Evolutionary conservation across 2,888 invertebrate genomes (phyloP).

Genomic region (Blastobasis adustella): DNA sequence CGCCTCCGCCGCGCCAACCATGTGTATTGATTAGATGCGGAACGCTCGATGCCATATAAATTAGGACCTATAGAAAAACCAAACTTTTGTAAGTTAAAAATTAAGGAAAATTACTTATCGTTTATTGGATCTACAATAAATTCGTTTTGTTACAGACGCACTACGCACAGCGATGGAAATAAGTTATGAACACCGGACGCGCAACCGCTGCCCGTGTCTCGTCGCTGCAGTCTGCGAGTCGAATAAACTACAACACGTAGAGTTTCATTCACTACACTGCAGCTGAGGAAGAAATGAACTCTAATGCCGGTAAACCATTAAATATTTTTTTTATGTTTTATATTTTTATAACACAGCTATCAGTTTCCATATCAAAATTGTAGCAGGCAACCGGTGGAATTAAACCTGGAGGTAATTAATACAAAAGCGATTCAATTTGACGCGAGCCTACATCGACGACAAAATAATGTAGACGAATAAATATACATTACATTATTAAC

Average conservation of each 20-base stretch:
- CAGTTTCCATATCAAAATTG: too few species aligned
- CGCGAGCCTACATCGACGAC: constrained; percentile 48
- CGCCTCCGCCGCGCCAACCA: constrained; percentile 49
- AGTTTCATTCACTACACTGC: too few species aligned
- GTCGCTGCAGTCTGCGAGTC: too few species aligned
- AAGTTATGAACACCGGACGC: too few species aligned
- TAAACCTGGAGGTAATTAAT: constrained; percentile 1
- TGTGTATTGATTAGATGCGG: constrained; percentile 75
- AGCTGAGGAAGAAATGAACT: too few species aligned
- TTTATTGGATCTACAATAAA: not conserved
- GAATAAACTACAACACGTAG: too few species aligned
- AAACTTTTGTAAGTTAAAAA: constrained; percentile 31
- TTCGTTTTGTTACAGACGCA: not conserved
- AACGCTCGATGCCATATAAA: constrained; percentile 72
- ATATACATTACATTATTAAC: constrained; percentile 75
- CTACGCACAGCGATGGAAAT: not conserved
- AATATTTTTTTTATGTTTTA: too few species aligned
- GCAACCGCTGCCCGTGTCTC: too few species aligned
- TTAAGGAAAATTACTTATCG: not conserved
- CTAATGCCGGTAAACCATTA: too few species aligned
- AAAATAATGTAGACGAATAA: constrained; percentile 69
- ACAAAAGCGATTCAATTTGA: constrained; percentile 47
- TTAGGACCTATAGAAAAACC: constrained; percentile 70
- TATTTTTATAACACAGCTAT: too few species aligned
- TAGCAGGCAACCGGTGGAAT: too few species aligned